A percentile compares a stretch with the other conserved stretches of the same genome.
These are phyloP conservation scores for Syngnathus rostellatus DNA, from an alignment of 2,797 vertebrate species.

Conservation along the genomic window DNA sequence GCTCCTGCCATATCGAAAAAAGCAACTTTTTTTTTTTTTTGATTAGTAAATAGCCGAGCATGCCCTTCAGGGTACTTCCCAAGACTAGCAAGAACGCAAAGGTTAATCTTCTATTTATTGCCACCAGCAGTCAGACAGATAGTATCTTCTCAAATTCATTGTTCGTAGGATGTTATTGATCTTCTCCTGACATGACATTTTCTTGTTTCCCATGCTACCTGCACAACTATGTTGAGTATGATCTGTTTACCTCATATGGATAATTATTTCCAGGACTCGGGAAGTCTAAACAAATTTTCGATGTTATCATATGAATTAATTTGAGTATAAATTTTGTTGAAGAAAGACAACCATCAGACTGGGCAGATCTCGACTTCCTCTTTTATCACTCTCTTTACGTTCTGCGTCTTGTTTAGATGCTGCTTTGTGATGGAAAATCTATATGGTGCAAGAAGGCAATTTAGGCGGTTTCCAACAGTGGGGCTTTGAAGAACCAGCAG, in stretches of 20 bases:
- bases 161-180: slow-evolving; percentile 65
- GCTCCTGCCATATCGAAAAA: slow-evolving; percentile 56
- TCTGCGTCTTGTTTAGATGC: slow-evolving; percentile 66
- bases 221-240: slow-evolving; percentile 26
- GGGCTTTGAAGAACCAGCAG: slow-evolving; percentile 53
- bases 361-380: slow-evolving; percentile 27
- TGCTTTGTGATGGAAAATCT: slow-evolving; percentile 68
- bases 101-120: slow-evolving; percentile 75
- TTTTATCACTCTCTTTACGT: slow-evolving; percentile 29
- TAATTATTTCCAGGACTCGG: slow-evolving; percentile 23
- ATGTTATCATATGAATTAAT: slow-evolving; percentile 60
- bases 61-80: slow-evolving; percentile 68
- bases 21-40: slow-evolving; percentile 70
- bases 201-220: slow-evolving; percentile 54
- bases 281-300: neutral
- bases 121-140: slow-evolving; percentile 69
- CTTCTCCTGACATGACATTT: slow-evolving; percentile 63
- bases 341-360: slow-evolving; percentile 57
- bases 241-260: slow-evolving; percentile 11
- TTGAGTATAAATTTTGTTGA: slow-evolving; percentile 64
- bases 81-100: slow-evolving; percentile 58
- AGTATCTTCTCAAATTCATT: slow-evolving; percentile 69
- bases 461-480: slow-evolving; percentile 57
- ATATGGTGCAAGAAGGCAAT: slow-evolving; percentile 69
- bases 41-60: slow-evolving; percentile 67